Evolutionary conservation across 2,888 invertebrate species (phyloP).

Genomic region (Molanna angustata): DNA sequence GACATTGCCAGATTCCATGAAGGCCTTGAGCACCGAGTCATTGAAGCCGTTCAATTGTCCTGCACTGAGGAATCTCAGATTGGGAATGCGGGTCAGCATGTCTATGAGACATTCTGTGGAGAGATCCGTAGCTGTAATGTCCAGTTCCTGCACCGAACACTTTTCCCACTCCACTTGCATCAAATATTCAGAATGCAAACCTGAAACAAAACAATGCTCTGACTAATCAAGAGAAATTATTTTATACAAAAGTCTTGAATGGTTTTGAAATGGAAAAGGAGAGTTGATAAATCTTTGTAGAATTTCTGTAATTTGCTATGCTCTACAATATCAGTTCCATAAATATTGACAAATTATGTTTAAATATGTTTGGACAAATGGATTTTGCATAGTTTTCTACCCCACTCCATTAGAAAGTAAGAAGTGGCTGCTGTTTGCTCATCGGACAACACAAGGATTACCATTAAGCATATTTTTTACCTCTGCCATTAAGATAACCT

Average conservation of each 20-base stretch:
- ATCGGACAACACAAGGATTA: too few species aligned
- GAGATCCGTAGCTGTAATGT: slow-evolving; percentile 95
- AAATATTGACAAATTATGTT: too few species aligned
- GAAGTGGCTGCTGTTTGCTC: too few species aligned
- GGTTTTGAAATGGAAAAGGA: too few species aligned
- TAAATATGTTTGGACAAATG: too few species aligned
- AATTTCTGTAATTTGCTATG: too few species aligned
- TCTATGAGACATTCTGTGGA: slow-evolving; percentile 91
- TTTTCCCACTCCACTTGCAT: slow-evolving; percentile 99
- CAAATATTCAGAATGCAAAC: slow-evolving; percentile 86
- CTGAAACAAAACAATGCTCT: slow-evolving; percentile 47
- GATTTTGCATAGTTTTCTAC: too few species aligned
- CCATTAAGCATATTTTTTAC: too few species aligned
- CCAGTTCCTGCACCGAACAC: slow-evolving; percentile 88
- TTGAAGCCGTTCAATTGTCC: slow-evolving; percentile 98
- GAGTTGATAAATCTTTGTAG: too few species aligned
- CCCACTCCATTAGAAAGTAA: too few species aligned
- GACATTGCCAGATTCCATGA: slow-evolving; percentile 83
- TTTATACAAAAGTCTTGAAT: slow-evolving; percentile 1
- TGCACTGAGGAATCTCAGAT: slow-evolving; percentile 85
- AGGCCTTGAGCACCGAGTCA: slow-evolving; percentile 89
- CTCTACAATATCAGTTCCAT: too few species aligned
- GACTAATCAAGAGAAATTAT: not conserved
- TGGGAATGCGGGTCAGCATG: slow-evolving; percentile 84
- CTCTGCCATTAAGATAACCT: too few species aligned